Base-by-base conservation (phyloP, 2,888 invertebrate species). In the Erebia ligea region DNA sequence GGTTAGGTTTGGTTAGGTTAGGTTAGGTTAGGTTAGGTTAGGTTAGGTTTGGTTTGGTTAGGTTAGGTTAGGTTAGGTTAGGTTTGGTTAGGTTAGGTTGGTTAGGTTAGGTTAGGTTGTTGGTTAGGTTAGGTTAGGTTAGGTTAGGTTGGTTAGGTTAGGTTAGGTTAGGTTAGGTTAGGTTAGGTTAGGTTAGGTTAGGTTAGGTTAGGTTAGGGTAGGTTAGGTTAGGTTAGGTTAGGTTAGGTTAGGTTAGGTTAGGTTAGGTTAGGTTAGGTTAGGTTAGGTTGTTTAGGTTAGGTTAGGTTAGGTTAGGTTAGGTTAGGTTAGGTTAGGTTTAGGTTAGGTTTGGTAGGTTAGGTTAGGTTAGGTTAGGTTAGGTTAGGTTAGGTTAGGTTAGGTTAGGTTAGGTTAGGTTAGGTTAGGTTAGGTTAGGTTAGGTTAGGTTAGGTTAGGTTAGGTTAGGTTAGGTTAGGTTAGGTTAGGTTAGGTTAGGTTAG, bases 311-410 rank as follows among this genome's bases (percentile, higher is more conserved):
- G 68, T 65, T 68, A 68, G 68, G 71, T 68, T 68, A 71, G 67
- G 71, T 66, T n/a, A 65, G 68, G 71, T 68, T 68, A 72, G 71
- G 71, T 68, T 68, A 68, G 68, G 66, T 68, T 63, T n/a, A 62
- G 58, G 58, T 66, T 61, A 61, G 68, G 59, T 59, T 64, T 57
- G 65, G 68, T 59, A 64, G 65, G 68, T 68, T 64, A 68, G 71
- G 69, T 67, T 66, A 72, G 69, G 72, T 69, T 58, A 69, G 69
- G 67, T 65, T 68, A 68, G 68, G 71, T 64, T 65, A 68, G 65
- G 71, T 59, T 68, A 68, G 68, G 71, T 68, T 66, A 66, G 62
- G 58, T 61, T 61, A 61, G 61, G 61, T 61, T 61, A 48, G 42
- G 61, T 61, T 61, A 48, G 45, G 61, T 61, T 61, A 61, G 61